Conservation (phyloP, 2,797 vertebrate species). For the Sciurus carolinensis region DNA sequence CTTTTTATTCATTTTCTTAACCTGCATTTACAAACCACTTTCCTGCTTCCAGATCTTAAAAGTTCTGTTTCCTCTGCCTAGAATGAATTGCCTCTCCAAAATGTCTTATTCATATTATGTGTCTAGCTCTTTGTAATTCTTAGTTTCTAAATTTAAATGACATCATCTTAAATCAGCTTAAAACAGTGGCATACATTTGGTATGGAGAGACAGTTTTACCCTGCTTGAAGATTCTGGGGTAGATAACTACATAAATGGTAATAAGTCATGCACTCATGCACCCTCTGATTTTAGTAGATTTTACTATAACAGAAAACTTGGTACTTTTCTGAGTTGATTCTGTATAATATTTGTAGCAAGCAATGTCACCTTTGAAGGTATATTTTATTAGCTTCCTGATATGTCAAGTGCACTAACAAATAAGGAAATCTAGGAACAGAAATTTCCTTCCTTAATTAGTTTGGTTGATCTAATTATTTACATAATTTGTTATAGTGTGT, state of each 20-base stretch:
- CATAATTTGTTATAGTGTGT: background rate
- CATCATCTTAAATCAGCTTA: background rate
- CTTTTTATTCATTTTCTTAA: background rate
- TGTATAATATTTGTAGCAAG: background rate
- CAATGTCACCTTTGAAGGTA: background rate
- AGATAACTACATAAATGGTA: background rate
- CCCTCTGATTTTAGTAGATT: background rate
- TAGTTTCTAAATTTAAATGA: background rate
- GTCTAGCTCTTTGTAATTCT: background rate
- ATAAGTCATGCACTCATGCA: background rate
- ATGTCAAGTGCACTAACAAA: conserved; percentile 13
- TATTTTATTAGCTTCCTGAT: background rate
- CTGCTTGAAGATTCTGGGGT: background rate
- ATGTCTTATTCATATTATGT: background rate
- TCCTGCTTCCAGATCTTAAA: background rate
- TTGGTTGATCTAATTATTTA: conserved; percentile 47
- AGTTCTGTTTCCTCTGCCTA: background rate
- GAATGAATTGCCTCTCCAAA: background rate
- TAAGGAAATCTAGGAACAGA: background rate
- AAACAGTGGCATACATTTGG: background rate
- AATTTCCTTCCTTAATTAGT: conserved; percentile 45
- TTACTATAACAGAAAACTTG: background rate
- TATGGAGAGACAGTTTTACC: background rate
- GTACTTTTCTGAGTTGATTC: conserved; percentile 8
- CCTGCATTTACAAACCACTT: background rate